Base-by-base conservation (phyloP, 2,797 vertebrate genomes). In the Phoxinus dragarum region DNA sequence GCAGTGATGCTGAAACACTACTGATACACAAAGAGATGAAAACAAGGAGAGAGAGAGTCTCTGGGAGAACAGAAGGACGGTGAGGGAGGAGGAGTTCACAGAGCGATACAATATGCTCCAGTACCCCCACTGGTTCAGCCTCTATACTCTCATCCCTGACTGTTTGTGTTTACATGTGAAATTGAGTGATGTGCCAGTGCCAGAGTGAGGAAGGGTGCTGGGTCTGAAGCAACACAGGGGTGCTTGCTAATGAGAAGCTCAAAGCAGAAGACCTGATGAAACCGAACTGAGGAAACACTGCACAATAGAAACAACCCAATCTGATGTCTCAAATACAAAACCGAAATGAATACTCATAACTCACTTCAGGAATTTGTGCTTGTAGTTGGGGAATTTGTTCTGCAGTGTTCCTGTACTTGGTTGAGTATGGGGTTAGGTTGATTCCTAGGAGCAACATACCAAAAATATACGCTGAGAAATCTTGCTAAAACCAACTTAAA, bases 91-190 rank as follows among this genome's bases (percentile, higher is more conserved):
- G 68, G 75, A 44, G 80, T 64, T 54, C 80, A 59, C 85, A 77
- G 74, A 82, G 79, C 42, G 85, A 68, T 67, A 75, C 85, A 81
- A 82, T 81, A 81, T 86, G 79, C 80, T 76, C 36, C 71, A 76
- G 36, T 81, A 78, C 74, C 59, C 85, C 85, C 79, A 86, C 64
- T 68, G 80, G 59, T 81, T 81, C 72, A 67, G 31, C 79, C 40
- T 56, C 84, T 80, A 72, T 42, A 80, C 44, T 64, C 84, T 85
- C 77, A 72, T 72, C 68, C 77, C 21, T 66, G 54, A 31, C 68
- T 85, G 84, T 80, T 80, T 80, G 38, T 82, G 81, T 85, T 85
- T 80, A 80, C 21, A 80, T 85, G 77, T 80, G 84, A 85, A 80
- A 61, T 47, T 47, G 27, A 80, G 67, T 64, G 75, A 71, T 84